Percentiles rank a stretch among this genome's conserved stretches.
Conservation (phyloP, 2,888 invertebrate species). For the Willowsia nigromaculata region DNA sequence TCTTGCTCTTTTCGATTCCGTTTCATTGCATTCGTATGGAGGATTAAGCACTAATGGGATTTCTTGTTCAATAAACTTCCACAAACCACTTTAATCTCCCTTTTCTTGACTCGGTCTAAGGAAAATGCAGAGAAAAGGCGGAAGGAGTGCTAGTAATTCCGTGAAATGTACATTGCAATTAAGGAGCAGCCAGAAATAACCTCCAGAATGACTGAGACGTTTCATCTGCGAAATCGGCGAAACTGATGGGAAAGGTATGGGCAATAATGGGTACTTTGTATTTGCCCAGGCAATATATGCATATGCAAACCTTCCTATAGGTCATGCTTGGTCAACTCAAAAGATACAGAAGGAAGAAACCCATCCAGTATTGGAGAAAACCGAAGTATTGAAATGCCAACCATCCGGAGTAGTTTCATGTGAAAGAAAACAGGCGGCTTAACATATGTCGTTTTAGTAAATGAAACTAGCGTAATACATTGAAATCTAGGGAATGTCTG, state of each 20-base stretch:
- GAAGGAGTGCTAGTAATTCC: slow-evolving; percentile 48
- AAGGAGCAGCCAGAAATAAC: slow-evolving; percentile 27
- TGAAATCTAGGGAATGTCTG: slow-evolving; percentile 27
- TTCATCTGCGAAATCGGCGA: slow-evolving; percentile 24
- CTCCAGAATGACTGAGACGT: slow-evolving; percentile 25
- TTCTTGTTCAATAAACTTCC: slow-evolving; percentile 71
- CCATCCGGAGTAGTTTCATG: neutral
- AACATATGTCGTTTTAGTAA: neutral
- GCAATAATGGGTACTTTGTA: neutral
- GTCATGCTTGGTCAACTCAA: neutral
- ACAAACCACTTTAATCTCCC: slow-evolving; percentile 70
- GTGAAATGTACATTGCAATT: slow-evolving; percentile 59
- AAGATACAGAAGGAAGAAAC: neutral
- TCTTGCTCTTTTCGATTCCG: slow-evolving; percentile 51
- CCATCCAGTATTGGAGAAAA: too few relatives aligned
- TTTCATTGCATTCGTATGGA: slow-evolving; percentile 64
- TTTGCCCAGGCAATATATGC: too few relatives aligned
- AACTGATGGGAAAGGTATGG: neutral
- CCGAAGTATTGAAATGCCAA: neutral
- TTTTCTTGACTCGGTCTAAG: slow-evolving; percentile 33
- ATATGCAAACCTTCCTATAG: neutral
- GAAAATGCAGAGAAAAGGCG: slow-evolving; percentile 37
- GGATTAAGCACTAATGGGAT: slow-evolving; percentile 70
- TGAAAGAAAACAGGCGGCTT: neutral
- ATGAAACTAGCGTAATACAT: neutral